Conservation (phyloP, 2,888 invertebrate genomes). For the Caenorhabditis sp. region DNA sequence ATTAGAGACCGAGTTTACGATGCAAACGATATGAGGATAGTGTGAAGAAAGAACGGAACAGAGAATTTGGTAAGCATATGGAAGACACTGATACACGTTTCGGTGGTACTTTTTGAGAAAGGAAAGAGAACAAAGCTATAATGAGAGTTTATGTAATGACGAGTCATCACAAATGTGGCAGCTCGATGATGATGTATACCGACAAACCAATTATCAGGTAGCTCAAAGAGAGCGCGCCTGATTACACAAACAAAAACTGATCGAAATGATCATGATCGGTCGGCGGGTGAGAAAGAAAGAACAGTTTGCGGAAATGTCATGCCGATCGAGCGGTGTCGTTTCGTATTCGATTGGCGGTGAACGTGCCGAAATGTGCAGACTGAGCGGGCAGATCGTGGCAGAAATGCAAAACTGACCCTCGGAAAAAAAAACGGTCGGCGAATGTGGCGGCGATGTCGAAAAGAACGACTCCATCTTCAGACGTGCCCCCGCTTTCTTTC, state of each 20-base stretch:
- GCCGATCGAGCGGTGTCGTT: neutral
- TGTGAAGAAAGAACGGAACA: neutral
- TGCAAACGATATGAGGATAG: neutral
- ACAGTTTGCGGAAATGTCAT: conserved; percentile 50
- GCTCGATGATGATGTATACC: no score
- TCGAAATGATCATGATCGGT: conserved; percentile 27
- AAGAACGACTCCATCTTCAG: conserved; percentile 35
- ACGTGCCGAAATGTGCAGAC: conserved; percentile 36
- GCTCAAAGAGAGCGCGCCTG: neutral
- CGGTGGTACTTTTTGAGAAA: no score
- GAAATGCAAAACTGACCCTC: conserved; percentile 19
- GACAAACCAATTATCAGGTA: neutral
- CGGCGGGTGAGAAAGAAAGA: conserved; percentile 16
- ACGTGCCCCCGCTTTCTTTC: conserved; percentile 8
- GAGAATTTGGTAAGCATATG: neutral
- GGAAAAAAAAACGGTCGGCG: conserved; percentile 8
- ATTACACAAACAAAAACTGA: conserved; percentile 21
- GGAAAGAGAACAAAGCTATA: no score
- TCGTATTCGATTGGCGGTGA: conserved; percentile 20
- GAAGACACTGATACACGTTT: neutral
- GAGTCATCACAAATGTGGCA: no score
- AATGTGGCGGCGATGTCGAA: conserved; percentile 14
- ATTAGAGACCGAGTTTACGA: neutral
- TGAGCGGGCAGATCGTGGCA: conserved; percentile 8
- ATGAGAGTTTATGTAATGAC: no score